Base-by-base conservation (phyloP, 2,113 vertebrate species). In the Cyphomyrus discorhynchus region DNA sequence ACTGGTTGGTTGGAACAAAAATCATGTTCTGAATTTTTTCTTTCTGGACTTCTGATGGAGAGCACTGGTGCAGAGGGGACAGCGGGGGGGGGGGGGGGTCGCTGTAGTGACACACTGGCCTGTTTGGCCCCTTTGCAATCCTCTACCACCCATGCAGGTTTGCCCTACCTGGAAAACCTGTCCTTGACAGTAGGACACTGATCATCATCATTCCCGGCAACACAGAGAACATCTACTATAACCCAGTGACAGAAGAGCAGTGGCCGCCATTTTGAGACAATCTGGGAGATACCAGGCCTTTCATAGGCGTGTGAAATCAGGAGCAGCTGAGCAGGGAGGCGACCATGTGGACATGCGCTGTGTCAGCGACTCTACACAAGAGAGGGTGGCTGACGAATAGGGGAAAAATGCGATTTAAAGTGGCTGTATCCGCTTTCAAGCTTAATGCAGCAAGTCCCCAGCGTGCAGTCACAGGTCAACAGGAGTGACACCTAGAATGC, bases 121-220 rank as follows among this genome's bases (percentile, higher is more conserved):
- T 15, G 15, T 52, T 52, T n/a, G 47, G 27, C 46, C n/a, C n/a
- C 17, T 10, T 47, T 86, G 88, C 91, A 87, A 93, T 94, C 94
- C 95, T 93, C 85, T 88, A 49, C 0, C 39, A 93, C 88, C 92
- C 90, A 83, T 89, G 91, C 80, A 92, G 92, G 92, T 95, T 92
- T 92, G 85, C 91, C 96, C 95, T 96, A 96, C 97, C 96, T 97
- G 94, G 95, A 94, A 88, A 94, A 96, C 91, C 95, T 96, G 92
- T 96, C 97, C 95, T 96, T 96, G 96, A 96, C 96, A 92, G 94
- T 94, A 90, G 93, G 94, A 92, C 95, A 94, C 93, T 96, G 95
- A 95, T 96, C 95, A 96, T 94, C 96, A 94, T 95, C 96, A 97
- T 97, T 97, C 96, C 96, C 97, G 91, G 21, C 92, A 93, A 94